Evolutionary conservation across 2,797 vertebrate species (phyloP), one percentile per base, ranked within the genome.

Genomic region (Hippoglossus hippoglossus): DNA sequence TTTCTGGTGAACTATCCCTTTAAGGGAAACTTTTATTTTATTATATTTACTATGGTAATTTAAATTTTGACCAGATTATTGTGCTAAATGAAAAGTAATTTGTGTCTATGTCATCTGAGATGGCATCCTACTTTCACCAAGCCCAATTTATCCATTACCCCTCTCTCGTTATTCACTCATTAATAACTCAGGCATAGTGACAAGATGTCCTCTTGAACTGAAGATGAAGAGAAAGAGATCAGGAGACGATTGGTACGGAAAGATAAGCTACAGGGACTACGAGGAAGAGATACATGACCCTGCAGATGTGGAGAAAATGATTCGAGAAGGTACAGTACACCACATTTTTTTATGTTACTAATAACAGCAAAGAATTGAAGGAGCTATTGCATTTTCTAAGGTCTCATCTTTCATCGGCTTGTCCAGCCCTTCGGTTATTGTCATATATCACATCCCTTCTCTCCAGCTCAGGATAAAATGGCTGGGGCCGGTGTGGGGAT

Each of bases 201-300:
- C 94, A 59, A 84, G 94, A 91, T 95, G 94, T 67, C 94, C 94
- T 44, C 91, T 95, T 0, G 93, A 93, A 73, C 76, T 95, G 64
- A 95, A 94, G 69, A 93, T 95, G 94, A 94, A 90, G 65, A 91
- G 90, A 73, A 75, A 19, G 25, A 85, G 54, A 58, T 64, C 80
- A 36, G 82, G 87, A 53, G 82, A 90, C 6, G 25, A n/a, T 6
- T 95, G 94, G 94, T 58, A 65, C 0, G 94, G 88, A 34, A 92
- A 71, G 28, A 94, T 95, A 58, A 93, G 83, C 22, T 95, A 93
- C 77, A 6, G 49, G 3, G 3, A 21, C 2, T 0, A 10, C 6
- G 21, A 59, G 1, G 74, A 87, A 63, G 73, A 75, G 6, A 41
- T 91, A n/a, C 11, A 80, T 0, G 24, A 68, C 4, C 86, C 86